Base-by-base conservation (phyloP, 2,888 invertebrate genomes). In the Raillietiella orientalis region DNA sequence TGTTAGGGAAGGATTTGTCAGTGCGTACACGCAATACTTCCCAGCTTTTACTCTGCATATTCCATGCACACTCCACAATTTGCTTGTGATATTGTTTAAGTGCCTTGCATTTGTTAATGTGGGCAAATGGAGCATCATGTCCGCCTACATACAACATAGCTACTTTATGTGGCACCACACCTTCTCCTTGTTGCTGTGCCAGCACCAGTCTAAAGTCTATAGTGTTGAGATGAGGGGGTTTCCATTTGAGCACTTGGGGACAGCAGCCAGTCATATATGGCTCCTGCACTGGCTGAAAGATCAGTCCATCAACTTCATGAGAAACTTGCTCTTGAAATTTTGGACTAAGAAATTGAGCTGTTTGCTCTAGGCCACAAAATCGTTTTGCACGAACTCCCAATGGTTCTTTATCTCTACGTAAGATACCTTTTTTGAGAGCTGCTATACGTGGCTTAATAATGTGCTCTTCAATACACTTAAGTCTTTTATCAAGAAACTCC, bases 221-320 rank as follows among this genome's bases (percentile, higher is more conserved):
- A 4, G 90, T 87, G 51, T 96, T 96, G 49, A 79, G 59, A 30
- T 67, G 59, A 3, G 65, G 53, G 0, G 96, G 93, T 43, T 99
- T 99, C 96, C 96, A 99, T 47, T 99, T 99, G 10, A 99, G 53
- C 2, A 90, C 75, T 23, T 65, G 60, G 17, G 57, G 52, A 38
- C 75, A 82, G 4, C 62, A 55, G 0, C 96, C 96, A 5, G 71
- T 51, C 9, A 55, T 52, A 42, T 96, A 96, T 0, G 66, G 62
- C 65, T 75, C 72, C 32, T 59, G 55, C 0, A 67, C 57, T 0
- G 96, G 96, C 43, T 99, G 96, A 44, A 93, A 99, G 39, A 99
- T 82, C 9, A 96, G 56, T 12, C 96, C 96, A 42, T 99, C 96
- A 0, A 90, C 87, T 44, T 93, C 87, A 42, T 99, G 96, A 1